Evolutionary conservation across 2,888 invertebrate genomes (phyloP), one percentile per base, ranked within the genome.

Genomic region (Drosophila trichaetosa): DNA sequence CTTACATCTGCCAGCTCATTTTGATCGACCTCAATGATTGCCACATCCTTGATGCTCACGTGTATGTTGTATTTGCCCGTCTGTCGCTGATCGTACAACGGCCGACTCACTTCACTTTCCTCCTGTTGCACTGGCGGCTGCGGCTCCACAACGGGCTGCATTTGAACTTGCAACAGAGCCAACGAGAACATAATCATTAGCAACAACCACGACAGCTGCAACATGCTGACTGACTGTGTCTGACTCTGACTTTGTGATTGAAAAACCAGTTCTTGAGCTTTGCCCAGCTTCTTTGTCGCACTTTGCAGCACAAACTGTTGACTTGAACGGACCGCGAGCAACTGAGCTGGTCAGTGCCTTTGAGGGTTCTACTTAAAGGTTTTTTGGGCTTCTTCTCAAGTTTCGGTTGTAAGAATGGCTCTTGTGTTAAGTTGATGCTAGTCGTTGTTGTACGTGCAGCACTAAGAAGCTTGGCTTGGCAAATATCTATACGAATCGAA

Each of bases 1-100:
- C 91, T 75, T 87, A 92, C 92, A 76, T 92, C 92, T 52, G 82
- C 78, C 70, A 92, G 76, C 59, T 90, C 90, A 77, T 92, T 93
- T 59, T 88, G 87, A 71, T 90, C 91, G 83, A 93, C 83, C 87
- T 92, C 96, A 83, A 97, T 94, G 83, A 97, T 95, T 88, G 96
- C 95, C 76, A 97, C 94, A 93, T 97, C 96, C 93, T 97, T 97
- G 76, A 97, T 93, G 92, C 96, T 96, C 75, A 97, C 94, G 90
- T 96, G 96, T 79, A 97, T 95, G 92, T 97, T 97, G 80, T 96
- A 94, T 82, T 96, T 95, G 27, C 97, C 97, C 5, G 95, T 95
- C 93, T 97, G 97, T 52, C 96, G 95, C 92, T 97, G 97, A 92
- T 97, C 96, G 92, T 90, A 92, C 42, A 91, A 49, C 54, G 87